Conservation (phyloP, 2,888 invertebrate species). For the Microctonus brassicae region DNA sequence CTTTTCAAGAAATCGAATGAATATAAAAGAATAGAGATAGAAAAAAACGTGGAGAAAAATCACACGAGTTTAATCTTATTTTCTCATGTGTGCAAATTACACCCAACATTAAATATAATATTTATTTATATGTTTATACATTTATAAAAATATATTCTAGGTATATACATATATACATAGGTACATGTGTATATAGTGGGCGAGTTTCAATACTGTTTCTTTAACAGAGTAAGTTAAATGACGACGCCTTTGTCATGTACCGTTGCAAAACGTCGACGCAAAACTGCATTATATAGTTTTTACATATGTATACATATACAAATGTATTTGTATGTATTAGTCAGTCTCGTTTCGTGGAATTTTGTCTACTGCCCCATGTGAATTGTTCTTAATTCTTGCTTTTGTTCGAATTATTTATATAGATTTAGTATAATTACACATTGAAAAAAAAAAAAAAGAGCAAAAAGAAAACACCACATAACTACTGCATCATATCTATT, state of each 20-base stretch:
- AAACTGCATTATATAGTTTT: not conserved
- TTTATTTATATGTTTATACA: not conserved
- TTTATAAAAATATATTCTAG: not conserved
- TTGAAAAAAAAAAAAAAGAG: not conserved
- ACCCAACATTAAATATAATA: not conserved
- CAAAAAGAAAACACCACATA: too few species aligned
- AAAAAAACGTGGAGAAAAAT: not conserved
- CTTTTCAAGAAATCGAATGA: not conserved
- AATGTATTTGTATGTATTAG: not conserved
- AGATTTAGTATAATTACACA: not conserved
- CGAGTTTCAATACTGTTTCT: not conserved
- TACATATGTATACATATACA: not conserved
- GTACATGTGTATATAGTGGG: not conserved
- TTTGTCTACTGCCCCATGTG: not conserved
- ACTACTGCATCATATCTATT: too few species aligned
- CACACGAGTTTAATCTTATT: not conserved
- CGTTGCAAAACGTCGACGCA: constrained; percentile 7
- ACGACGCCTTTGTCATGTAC: constrained; percentile 23
- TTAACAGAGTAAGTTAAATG: not conserved
- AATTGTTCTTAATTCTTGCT: not conserved
- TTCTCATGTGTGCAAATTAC: not conserved
- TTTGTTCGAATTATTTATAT: not conserved
- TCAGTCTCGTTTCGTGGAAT: constrained; percentile 16
- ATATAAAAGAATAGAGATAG: too few species aligned
- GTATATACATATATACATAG: too few species aligned